Base-by-base conservation (phyloP, 1,140 invertebrate species). In the Muscidifurax raptorellus region DNA sequence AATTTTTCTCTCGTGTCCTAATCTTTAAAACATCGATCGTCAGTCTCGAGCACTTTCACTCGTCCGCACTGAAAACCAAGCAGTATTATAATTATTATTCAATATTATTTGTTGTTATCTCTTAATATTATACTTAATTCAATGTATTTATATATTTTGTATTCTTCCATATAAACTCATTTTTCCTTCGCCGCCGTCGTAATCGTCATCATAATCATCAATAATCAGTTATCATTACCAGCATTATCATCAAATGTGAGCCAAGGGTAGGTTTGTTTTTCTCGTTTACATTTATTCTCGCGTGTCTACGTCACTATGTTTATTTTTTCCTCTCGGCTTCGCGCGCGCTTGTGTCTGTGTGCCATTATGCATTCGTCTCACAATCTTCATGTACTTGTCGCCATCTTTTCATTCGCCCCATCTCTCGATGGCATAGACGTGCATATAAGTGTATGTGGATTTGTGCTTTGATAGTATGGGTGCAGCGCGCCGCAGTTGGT, bases 1-100 rank as follows among this genome's bases (percentile, higher is more conserved):
- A 36, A 36, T 77, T 81, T 72, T 64, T 52, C 82, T 88, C 81
- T 36, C 85, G 87, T 79, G 78, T 77, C 77, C 52, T 86, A 72
- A 80, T 84, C 32, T 75, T 87, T 86, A 87, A 87, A 85, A 86
- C 67, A 71, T 80, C 30, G 77, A 84, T 79, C 76, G 44, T 87
- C 71, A 76, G 76, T 80, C 86, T 79, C 86, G 44, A 82, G 13
- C 86, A 67, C 28, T 82, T 69, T 86, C 77, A 86, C 82, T 83
- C 86, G 52, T 59, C 52, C 40, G 86, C 92, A 93, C 88, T 92
- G 89, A 91, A 93, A 93, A 93, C 89, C 91, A 94, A 94, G 93
- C 93, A 91, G 87, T 93, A 92, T 93, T 90, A 89, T 86, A 89
- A 88, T 89, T 90, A 91, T 88, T 91, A 89, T 91, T 90, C 86